These are phyloP conservation scores for Apodemus sylvaticus DNA, from an alignment of 2,113 vertebrate genomes.

Conservation along the genomic window DNA sequence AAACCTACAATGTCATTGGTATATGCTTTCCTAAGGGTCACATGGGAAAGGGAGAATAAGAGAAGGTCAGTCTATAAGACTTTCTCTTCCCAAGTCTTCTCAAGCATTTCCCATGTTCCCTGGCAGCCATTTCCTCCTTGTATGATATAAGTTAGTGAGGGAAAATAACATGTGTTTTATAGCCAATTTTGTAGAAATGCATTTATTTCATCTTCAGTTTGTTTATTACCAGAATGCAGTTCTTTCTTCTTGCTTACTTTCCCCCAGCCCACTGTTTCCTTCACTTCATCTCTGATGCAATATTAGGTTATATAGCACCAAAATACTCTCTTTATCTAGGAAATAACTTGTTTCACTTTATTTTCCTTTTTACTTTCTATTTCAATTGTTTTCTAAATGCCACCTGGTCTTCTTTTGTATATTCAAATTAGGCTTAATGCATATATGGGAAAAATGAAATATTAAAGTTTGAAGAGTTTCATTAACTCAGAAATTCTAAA, in stretches of 20 bases:
- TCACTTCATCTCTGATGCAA: slow-evolving; percentile 48
- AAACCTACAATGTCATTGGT: not conserved
- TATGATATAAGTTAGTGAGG: slow-evolving; percentile 42
- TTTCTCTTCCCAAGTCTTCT: not conserved
- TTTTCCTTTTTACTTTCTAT: slow-evolving; percentile 65
- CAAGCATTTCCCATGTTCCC: not conserved
- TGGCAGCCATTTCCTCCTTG: slow-evolving; percentile 18
- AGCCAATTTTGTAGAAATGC: slow-evolving; percentile 61
- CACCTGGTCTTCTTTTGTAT: slow-evolving; percentile 65
- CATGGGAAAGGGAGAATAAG: not conserved
- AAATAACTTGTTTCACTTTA: slow-evolving; percentile 76
- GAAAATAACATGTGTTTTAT: slow-evolving; percentile 56
- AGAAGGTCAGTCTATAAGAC: not conserved
- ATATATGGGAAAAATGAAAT: slow-evolving; percentile 71
- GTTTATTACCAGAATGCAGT: slow-evolving; percentile 55
- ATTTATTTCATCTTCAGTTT: slow-evolving; percentile 69
- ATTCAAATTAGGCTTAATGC: slow-evolving; percentile 72
- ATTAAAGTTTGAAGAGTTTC: slow-evolving; percentile 72
- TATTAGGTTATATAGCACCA: slow-evolving; percentile 53
- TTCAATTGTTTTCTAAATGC: slow-evolving; percentile 73
- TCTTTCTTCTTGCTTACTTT: slow-evolving; percentile 61
- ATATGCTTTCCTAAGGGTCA: not conserved
- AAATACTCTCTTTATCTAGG: slow-evolving; percentile 67
- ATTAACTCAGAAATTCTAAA: slow-evolving; percentile 67
- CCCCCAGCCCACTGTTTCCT: slow-evolving; percentile 19